A percentile compares a stretch with the other conserved stretches of the same genome.
These are phyloP conservation scores for Aplodontia rufa DNA, from an alignment of 2,113 vertebrate species.

Conservation along the genomic window DNA sequence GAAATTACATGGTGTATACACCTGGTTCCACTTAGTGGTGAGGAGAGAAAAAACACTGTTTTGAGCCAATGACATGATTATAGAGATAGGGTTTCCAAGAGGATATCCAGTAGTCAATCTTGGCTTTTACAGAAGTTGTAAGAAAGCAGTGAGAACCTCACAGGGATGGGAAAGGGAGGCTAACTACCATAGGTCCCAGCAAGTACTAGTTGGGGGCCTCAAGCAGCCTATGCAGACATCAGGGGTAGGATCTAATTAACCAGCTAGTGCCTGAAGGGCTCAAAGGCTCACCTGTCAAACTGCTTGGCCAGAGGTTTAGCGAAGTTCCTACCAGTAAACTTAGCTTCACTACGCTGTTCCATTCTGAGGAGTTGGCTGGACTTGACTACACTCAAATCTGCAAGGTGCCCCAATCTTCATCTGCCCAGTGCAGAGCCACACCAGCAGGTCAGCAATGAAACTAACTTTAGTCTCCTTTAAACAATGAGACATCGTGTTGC, in stretches of 20 bases:
- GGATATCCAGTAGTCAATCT: background rate
- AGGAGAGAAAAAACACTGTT: background rate
- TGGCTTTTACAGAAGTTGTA: constrained; percentile 41
- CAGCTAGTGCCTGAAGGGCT: constrained; percentile 78
- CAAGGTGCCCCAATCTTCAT: no score
- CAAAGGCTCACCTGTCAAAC: no score
- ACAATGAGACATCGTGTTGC: no score
- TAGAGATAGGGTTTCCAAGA: background rate
- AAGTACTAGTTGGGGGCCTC: constrained; percentile 21
- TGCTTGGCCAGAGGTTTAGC: no score
- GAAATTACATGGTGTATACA: background rate
- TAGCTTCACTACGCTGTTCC: no score
- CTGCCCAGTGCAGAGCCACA: no score
- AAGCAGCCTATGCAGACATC: constrained; percentile 77
- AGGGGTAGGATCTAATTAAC: constrained; percentile 53
- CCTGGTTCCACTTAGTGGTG: constrained; percentile 56
- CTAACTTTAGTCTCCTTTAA: no score
- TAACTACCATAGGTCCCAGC: constrained; percentile 41
- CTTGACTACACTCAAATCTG: no score
- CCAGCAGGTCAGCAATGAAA: no score
- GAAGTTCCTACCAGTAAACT: no score
- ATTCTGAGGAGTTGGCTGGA: no score
- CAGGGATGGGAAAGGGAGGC: background rate
- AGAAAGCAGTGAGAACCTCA: no score
- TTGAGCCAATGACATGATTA: constrained; percentile 59